Conservation (phyloP, 2,797 vertebrate species). For the Diceros bicornis region DNA sequence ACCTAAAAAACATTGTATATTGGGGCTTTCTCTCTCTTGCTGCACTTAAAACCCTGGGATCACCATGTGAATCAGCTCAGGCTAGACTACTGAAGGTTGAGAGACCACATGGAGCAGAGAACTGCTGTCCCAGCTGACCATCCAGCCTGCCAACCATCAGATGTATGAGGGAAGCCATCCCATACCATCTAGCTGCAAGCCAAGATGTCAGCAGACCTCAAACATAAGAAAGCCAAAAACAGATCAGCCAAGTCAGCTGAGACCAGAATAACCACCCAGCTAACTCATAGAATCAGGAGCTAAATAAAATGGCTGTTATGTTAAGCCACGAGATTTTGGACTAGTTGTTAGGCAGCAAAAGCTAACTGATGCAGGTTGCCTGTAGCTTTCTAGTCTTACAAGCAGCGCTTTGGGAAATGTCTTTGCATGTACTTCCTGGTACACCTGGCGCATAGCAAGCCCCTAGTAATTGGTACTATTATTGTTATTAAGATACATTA, state of each 20-base stretch:
- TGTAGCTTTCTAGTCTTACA: background rate
- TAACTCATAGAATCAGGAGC: background rate
- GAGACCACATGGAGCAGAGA: background rate
- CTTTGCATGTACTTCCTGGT: background rate
- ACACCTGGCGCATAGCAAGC: background rate
- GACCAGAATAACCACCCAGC: background rate
- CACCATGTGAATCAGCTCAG: background rate
- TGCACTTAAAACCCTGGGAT: background rate
- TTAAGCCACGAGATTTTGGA: background rate
- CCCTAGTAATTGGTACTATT: background rate
- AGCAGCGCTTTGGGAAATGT: background rate
- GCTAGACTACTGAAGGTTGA: background rate
- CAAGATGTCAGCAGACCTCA: background rate
- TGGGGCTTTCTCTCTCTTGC: background rate
- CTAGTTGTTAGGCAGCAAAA: background rate
- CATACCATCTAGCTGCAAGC: background rate
- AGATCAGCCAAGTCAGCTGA: background rate
- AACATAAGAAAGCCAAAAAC: background rate
- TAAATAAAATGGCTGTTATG: background rate
- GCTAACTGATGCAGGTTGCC: background rate
- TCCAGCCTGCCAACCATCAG: background rate
- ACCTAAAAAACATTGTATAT: accelerated
- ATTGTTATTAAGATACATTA: background rate
- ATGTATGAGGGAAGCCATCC: background rate
- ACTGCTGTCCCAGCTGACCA: background rate